A percentile compares a stretch with the other conserved stretches of the same genome.
Evolutionary conservation across 2,113 vertebrate genomes (phyloP).

Genomic region (Oncorhynchus nerka): DNA sequence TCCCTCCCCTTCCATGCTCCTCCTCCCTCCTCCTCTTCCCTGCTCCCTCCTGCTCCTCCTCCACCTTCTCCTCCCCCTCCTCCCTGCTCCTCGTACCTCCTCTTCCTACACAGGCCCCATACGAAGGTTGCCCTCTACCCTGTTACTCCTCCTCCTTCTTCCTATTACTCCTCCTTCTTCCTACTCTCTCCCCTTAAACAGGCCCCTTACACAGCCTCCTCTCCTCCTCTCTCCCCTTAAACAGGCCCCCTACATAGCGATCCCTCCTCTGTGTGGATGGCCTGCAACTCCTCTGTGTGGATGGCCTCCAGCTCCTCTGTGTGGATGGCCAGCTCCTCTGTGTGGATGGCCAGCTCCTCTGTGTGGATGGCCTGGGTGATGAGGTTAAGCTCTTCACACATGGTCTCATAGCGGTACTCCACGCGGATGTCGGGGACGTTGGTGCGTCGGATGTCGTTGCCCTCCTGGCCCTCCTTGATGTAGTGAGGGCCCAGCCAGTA

Average conservation of each 20-base stretch:
- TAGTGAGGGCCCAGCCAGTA: slow-evolving; percentile 91
- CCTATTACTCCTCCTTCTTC: slow-evolving; percentile 30
- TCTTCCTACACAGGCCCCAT: no score
- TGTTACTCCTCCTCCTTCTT: no score
- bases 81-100: background rate
- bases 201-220: background rate
- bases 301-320: no score
- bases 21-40: no score
- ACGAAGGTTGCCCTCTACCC: no score
- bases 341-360: slow-evolving; percentile 81
- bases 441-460: slow-evolving; percentile 91
- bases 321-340: slow-evolving; percentile 62
- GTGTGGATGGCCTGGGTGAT: slow-evolving; percentile 80
- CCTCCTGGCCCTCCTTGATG: slow-evolving; percentile 83
- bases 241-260: no score
- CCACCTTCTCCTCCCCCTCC: no score
- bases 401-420: slow-evolving; percentile 88
- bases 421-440: slow-evolving; percentile 94
- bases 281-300: slow-evolving; percentile 82
- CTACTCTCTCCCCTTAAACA: no score
- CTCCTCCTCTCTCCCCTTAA: no score
- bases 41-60: background rate
- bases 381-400: slow-evolving; percentile 90
- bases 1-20: slow-evolving; percentile 49
- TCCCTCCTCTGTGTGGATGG: slow-evolving; percentile 57